Conservation (phyloP, 2,888 invertebrate species). For the Altica lythri region DNA sequence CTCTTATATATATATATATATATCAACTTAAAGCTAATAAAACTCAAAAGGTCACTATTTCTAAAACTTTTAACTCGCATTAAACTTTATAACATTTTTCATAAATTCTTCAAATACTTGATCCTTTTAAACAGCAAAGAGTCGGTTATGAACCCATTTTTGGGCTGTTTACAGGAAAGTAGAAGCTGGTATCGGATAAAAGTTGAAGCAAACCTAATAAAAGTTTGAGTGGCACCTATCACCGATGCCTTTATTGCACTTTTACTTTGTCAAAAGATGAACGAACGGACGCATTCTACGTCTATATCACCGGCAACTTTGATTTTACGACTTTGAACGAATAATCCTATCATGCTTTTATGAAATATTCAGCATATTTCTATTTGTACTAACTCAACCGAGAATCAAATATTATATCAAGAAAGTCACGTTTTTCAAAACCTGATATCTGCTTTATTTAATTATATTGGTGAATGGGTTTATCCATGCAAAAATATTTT, state of each 20-base stretch:
- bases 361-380: slow-evolving; percentile 21
- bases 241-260: slow-evolving; percentile 44
- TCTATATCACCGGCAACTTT: slow-evolving; percentile 34
- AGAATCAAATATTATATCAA: neutral
- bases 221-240: slow-evolving; percentile 41
- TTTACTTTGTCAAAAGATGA: slow-evolving; percentile 42
- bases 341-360: slow-evolving; percentile 17
- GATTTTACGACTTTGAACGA: slow-evolving; percentile 34
- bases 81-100: slow-evolving; percentile 1
- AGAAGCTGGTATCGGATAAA: slow-evolving; percentile 17
- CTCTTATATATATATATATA: too few species aligned
- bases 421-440: neutral
- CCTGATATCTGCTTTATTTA: too few species aligned
- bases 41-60: neutral
- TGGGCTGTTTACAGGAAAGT: slow-evolving; percentile 13
- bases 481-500: too few species aligned
- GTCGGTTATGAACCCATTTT: slow-evolving; percentile 14
- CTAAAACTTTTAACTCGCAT: neutral
- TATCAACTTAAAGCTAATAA: neutral
- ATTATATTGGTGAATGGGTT: too few species aligned
- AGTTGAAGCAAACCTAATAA: slow-evolving; percentile 45
- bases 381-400: slow-evolving; percentile 11
- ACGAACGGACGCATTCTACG: slow-evolving; percentile 26
- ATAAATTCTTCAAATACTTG: slow-evolving; percentile 12
- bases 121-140: slow-evolving; percentile 9